These are phyloP conservation scores for Latrodectus hesperus DNA, from an alignment of 2,888 invertebrate species.

Conservation along the genomic window DNA sequence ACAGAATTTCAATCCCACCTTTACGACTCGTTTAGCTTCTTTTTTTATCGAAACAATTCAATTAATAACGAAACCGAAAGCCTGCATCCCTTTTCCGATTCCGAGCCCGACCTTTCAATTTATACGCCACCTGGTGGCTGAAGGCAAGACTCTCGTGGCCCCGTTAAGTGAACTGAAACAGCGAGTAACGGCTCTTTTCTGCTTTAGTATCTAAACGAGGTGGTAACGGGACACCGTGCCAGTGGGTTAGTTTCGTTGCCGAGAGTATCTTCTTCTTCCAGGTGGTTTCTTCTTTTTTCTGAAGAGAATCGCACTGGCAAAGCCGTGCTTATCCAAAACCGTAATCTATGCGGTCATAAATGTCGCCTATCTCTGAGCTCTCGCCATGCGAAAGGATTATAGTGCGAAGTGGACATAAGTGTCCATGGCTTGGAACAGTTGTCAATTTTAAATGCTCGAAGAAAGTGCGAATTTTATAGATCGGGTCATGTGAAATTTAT, in stretches of 20 bases:
- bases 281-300: neutral
- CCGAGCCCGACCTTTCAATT: constrained; percentile 4
- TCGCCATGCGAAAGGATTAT: constrained; percentile 54
- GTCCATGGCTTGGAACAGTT: constrained; percentile 20
- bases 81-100: neutral
- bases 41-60: neutral
- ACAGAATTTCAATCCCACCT: constrained; percentile 9
- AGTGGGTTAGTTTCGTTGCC: neutral
- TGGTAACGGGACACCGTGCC: constrained; percentile 37
- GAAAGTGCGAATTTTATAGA: constrained; percentile 6
- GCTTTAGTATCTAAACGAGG: constrained; percentile 40
- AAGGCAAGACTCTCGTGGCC: constrained; percentile 38
- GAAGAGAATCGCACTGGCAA: neutral
- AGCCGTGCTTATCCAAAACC: neutral
- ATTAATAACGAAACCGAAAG: constrained; percentile 4
- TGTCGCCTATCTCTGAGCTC: constrained; percentile 4
- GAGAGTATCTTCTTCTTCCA: neutral
- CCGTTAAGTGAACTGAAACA: constrained; percentile 62
- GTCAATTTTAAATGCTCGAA: constrained; percentile 39
- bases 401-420: constrained; percentile 22
- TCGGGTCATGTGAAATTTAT: constrained; percentile 45
- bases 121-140: constrained; percentile 32
- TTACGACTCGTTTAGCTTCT: neutral
- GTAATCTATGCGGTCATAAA: constrained; percentile 29
- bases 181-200: constrained; percentile 46